Percentiles rank a stretch among this genome's conserved stretches.
These are phyloP conservation scores for Augochlorella aurata DNA, from an alignment of 2,888 invertebrate genomes.

Conservation along the genomic window DNA sequence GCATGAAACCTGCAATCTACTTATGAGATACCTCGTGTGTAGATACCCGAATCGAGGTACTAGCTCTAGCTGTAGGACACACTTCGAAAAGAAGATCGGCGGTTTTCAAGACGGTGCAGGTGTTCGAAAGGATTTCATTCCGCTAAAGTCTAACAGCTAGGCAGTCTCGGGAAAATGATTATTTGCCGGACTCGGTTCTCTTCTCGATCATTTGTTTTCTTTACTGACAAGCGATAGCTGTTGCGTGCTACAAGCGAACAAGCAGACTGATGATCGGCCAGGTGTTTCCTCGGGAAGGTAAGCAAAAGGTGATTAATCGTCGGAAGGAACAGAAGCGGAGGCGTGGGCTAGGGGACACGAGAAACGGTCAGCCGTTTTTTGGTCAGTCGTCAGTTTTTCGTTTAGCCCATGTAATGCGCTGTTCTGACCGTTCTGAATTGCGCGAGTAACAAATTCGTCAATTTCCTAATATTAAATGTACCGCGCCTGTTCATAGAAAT, in stretches of 20 bases:
- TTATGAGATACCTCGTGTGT: no score
- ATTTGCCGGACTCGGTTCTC: neutral
- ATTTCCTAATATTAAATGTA: neutral
- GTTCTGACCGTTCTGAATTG: neutral
- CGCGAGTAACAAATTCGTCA: no score
- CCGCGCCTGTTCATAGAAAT: no score
- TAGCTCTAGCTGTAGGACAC: no score
- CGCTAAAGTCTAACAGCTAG: neutral
- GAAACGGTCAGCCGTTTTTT: neutral
- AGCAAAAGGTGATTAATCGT: conserved; percentile 16
- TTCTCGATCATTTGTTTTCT: conserved; percentile 3
- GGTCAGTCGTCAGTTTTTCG: neutral
- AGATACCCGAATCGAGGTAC: no score
- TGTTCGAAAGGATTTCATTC: neutral
- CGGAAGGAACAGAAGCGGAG: neutral
- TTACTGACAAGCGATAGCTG: conserved; percentile 6
- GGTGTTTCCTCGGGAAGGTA: conserved; percentile 3
- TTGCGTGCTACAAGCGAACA: conserved; percentile 6
- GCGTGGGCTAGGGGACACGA: neutral
- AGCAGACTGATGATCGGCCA: conserved; percentile 13
- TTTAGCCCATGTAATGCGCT: neutral
- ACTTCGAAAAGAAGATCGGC: no score
- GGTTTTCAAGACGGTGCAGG: no score
- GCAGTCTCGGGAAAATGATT: conserved; percentile 1
- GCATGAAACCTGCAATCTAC: no score